A percentile compares a stretch with the other conserved stretches of the same genome.
These are phyloP conservation scores for Calliphora vicina DNA, from an alignment of 1,140 invertebrate species.

Conservation along the genomic window DNA sequence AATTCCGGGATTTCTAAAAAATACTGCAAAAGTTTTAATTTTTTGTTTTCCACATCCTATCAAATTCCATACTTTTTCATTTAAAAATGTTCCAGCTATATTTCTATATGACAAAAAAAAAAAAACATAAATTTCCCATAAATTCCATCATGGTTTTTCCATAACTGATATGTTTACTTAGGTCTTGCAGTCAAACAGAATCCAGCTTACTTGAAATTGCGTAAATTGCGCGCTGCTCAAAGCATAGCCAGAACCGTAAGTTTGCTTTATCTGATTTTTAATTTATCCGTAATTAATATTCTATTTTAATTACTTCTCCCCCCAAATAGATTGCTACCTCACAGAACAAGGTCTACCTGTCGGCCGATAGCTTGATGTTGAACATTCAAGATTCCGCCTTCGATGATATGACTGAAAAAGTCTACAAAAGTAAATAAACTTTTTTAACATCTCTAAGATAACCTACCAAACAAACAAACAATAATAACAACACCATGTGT, in stretches of 20 bases:
- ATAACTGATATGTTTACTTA: constrained; percentile 80
- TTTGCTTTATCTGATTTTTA: constrained; percentile 37
- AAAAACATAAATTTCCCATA: neutral
- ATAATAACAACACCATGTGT: constrained; percentile 25
- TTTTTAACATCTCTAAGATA: constrained; percentile 41
- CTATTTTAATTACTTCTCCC: constrained; percentile 33
- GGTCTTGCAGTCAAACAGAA: constrained; percentile 94
- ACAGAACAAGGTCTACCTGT: constrained; percentile 94
- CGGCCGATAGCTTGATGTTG: constrained; percentile 92
- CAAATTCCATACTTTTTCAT: too few relatives aligned
- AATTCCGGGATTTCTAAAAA: too few relatives aligned
- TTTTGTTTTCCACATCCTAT: too few relatives aligned
- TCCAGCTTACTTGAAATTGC: constrained; percentile 96
- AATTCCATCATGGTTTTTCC: constrained; percentile 60
- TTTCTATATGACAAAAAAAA: neutral
- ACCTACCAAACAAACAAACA: constrained; percentile 14
- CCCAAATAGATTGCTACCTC: constrained; percentile 83
- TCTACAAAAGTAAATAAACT: constrained; percentile 77
- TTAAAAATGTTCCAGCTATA: neutral
- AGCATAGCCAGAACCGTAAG: constrained; percentile 95
- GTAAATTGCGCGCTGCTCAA: constrained; percentile 97
- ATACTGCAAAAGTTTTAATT: too few relatives aligned
- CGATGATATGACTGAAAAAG: constrained; percentile 84
- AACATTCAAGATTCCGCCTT: constrained; percentile 95
- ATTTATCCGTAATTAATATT: neutral